Conservation (phyloP, 1,140 invertebrate genomes). For the Drosophila serrata region DNA sequence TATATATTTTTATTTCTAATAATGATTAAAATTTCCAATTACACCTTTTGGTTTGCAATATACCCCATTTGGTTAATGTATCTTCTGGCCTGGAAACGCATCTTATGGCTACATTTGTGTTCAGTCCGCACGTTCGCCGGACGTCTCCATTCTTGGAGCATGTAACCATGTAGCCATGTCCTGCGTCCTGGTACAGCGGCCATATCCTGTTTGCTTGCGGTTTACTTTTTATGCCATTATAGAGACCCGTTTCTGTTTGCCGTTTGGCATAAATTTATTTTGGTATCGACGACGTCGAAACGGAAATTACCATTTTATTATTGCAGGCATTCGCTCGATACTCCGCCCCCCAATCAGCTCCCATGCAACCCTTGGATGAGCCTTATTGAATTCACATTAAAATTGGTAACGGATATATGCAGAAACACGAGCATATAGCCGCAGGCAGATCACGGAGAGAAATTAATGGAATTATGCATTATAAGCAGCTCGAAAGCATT, state of each 20-base stretch:
- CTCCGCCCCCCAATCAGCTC: constrained; percentile 19
- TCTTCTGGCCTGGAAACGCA: constrained; percentile 32
- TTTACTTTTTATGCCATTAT: constrained; percentile 76
- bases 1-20: background rate
- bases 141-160: constrained; percentile 22
- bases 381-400: constrained; percentile 81
- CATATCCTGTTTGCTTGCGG: constrained; percentile 64
- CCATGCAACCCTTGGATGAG: constrained; percentile 29
- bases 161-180: constrained; percentile 28
- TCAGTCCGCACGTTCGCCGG: constrained; percentile 51
- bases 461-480: background rate
- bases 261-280: constrained; percentile 78
- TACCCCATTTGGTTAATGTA: background rate
- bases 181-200: constrained; percentile 12
- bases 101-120: constrained; percentile 60
- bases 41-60: background rate
- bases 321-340: constrained; percentile 52
- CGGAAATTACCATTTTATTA: constrained; percentile 84
- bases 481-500: background rate
- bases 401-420: constrained; percentile 81
- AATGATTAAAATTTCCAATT: background rate
- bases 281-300: constrained; percentile 40
- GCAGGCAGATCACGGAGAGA: constrained; percentile 6
- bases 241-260: constrained; percentile 63
- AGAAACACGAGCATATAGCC: constrained; percentile 51